These are phyloP conservation scores for Bergia puertoricense DNA, from an alignment of 92 coral and sea anemone genomes.

Conservation along the genomic window DNA sequence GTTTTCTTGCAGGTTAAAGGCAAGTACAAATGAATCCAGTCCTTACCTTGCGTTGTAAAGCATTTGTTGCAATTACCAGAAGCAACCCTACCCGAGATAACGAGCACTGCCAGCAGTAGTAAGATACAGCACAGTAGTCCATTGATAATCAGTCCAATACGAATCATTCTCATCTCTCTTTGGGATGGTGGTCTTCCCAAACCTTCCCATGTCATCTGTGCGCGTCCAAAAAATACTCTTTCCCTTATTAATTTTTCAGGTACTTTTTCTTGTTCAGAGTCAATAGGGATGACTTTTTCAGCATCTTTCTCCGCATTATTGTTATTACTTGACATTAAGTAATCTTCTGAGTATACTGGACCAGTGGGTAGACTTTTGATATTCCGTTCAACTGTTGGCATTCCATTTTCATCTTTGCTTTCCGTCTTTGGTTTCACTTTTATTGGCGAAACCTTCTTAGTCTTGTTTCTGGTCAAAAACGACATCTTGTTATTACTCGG, in stretches of 20 bases:
- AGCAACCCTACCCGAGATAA: constrained; percentile 4
- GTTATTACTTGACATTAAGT: background rate
- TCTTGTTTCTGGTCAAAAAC: background rate
- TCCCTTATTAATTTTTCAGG: background rate
- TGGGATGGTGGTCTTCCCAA: constrained; percentile 1
- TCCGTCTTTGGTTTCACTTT: background rate
- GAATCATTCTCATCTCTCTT: constrained; percentile 16
- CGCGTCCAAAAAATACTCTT: background rate
- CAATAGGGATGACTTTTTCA: background rate
- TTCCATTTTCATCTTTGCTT: background rate
- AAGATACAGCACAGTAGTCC: background rate
- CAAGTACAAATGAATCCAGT: too few relatives aligned
- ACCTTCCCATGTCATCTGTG: background rate
- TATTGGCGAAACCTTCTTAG: constrained; percentile 25
- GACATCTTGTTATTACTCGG: constrained; percentile 7
- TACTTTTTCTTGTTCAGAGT: background rate
- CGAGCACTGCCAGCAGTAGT: background rate
- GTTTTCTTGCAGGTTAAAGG: too few relatives aligned
- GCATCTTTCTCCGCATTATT: background rate
- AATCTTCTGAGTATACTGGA: background rate
- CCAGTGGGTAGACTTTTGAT: background rate
- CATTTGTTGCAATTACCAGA: background rate
- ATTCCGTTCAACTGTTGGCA: background rate
- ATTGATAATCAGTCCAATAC: constrained; percentile 10
- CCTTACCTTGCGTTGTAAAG: constrained; percentile 9